Evolutionary conservation across 2,797 vertebrate species (phyloP), one percentile per base, ranked within the genome.

Genomic region (Poecile montanus): DNA sequence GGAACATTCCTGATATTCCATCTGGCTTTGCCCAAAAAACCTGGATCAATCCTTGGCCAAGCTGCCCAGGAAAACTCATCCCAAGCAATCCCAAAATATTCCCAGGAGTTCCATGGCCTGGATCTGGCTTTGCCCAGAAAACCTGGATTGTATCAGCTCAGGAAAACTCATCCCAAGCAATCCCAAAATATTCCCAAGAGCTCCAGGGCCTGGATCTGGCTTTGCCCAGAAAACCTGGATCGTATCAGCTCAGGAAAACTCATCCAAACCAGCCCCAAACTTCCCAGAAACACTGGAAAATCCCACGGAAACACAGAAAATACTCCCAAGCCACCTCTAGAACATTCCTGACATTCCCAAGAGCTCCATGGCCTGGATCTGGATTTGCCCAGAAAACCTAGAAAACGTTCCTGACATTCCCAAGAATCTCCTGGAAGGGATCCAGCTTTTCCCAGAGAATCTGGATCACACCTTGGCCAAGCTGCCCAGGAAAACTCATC

Each of bases 81-180:
- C 71, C 53, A 36, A 36, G 36, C 9, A 36, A 36, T 36, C 36
- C 36, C 10, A 36, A 36, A 36, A 36, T 4, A 10, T 26, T 66
- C 44, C 63, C 12, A 6, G 7, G 12, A 34, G 5, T 17, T 2
- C 17, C 44, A 26, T 4, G 42, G 16, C 1, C 2, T 3, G 42
- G 30, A 25, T 65, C 30, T 13, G 23, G 16, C 44, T 66, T 26
- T 34, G 12, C 50, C 50, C 26, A 27, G 27, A 51, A 51, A 29
- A 51, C 10, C n/a, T n/a, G n/a, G n/a, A n/a, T n/a, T n/a, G n/a
- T n/a, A n/a, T n/a, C n/a, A n/a, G n/a, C n/a, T n/a, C 34, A 34
- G 34, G 34, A 34, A 34, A 34, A 34, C 34, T 51, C 27, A 51
- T 29, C 27, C 50, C 50, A 13, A 47, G 38, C 5, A 9, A 29